Percentiles rank a stretch among this genome's conserved stretches.
phyloP scores from a whole-genome alignment of 2,888 invertebrate genomes.

The Xanthorhoe spadicearia region DNA sequence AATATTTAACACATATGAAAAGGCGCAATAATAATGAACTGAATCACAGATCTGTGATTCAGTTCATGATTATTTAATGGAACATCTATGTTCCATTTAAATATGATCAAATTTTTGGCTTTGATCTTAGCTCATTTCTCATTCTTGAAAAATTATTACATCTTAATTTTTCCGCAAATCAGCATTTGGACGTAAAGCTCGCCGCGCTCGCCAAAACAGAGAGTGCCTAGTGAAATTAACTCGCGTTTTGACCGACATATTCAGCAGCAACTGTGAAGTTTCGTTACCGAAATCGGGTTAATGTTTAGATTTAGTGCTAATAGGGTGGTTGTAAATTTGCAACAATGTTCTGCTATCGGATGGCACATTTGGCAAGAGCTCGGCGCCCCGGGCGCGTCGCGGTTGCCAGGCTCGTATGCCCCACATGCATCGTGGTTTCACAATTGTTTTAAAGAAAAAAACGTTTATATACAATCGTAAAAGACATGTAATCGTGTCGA shows the following conservation, averaged over 20 bases:
- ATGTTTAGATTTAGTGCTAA: constrained; percentile 85
- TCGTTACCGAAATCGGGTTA: constrained; percentile 81
- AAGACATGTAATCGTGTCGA: constrained; percentile 41
- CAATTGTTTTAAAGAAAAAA: constrained; percentile 67
- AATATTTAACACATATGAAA: no score
- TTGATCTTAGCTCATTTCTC: no score
- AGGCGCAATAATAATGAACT: no score
- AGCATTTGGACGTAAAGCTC: constrained; percentile 50
- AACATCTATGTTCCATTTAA: no score
- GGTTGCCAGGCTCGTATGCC: constrained; percentile 73
- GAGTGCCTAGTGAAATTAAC: constrained; percentile 61
- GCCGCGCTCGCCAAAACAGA: constrained; percentile 52
- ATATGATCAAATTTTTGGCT: no score
- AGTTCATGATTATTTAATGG: no score
- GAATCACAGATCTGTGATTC: no score
- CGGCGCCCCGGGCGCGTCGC: constrained; percentile 61
- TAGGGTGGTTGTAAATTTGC: constrained; percentile 82
- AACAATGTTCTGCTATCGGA: constrained; percentile 82
- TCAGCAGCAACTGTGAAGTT: constrained; percentile 71
- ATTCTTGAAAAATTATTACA: background rate
- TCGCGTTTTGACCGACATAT: constrained; percentile 70
- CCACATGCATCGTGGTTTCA: constrained; percentile 67
- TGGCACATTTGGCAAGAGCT: constrained; percentile 81
- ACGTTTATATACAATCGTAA: constrained; percentile 20
- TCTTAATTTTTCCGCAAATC: constrained; percentile 36